Percentiles rank a stretch among this genome's conserved stretches.
Conservation (phyloP, 1,140 invertebrate genomes). For the Drosophila melanica region DNA sequence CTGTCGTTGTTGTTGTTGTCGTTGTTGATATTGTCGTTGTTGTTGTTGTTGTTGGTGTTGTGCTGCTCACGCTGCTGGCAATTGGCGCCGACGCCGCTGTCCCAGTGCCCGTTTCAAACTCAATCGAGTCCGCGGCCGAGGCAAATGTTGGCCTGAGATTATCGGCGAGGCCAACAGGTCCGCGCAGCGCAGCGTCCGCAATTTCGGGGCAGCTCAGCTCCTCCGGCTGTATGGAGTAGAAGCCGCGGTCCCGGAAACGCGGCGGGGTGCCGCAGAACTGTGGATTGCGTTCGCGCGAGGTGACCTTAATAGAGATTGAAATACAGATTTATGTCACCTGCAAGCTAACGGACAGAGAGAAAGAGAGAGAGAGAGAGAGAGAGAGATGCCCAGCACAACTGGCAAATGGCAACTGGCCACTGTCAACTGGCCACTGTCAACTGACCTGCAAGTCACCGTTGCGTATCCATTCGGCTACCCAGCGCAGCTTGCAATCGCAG, state of each 20-base stretch:
- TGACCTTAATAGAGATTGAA: conserved; percentile 81
- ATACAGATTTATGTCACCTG: conserved; percentile 12
- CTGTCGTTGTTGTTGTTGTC: conserved; percentile 64
- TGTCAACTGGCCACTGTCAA: neutral
- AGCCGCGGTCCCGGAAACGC: conserved; percentile 90
- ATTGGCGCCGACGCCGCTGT: conserved; percentile 70
- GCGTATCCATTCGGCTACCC: conserved; percentile 96
- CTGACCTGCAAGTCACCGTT: conserved; percentile 93
- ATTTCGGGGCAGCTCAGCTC: conserved; percentile 86
- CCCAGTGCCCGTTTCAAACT: conserved; percentile 58
- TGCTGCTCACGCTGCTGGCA: conserved; percentile 78
- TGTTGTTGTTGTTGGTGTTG: conserved; percentile 62
- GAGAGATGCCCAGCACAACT: neutral
- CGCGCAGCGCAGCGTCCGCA: conserved; percentile 79
- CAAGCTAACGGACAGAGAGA: neutral
- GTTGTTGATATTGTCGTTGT: conserved; percentile 54
- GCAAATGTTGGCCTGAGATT: conserved; percentile 72
- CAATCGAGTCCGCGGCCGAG: conserved; percentile 75
- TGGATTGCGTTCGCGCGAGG: conserved; percentile 94
- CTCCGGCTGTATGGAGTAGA: conserved; percentile 93
- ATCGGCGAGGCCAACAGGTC: conserved; percentile 85
- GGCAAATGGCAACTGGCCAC: too few species aligned
- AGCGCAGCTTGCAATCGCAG: conserved; percentile 94
- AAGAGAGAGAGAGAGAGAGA: neutral
- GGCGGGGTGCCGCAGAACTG: conserved; percentile 95